Base-by-base conservation (phyloP, 2,113 vertebrate species). In the Silurus meridionalis region DNA sequence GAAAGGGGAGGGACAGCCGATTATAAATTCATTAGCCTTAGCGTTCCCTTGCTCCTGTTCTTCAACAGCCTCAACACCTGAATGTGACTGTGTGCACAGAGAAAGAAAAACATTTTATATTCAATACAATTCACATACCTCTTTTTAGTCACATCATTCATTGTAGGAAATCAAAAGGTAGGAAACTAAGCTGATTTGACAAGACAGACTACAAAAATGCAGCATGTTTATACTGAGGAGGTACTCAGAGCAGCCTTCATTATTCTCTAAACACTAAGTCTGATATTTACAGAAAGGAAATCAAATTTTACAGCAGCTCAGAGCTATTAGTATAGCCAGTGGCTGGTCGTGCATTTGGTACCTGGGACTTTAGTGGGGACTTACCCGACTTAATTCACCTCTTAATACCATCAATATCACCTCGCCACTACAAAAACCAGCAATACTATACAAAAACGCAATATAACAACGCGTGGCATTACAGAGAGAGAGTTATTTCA, bases 1-100 rank as follows among this genome's bases (percentile, higher is more conserved):
- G 69, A 86, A 86, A 88, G 82, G 58, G 86, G 78, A 57, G 82
- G 82, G 69, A 53, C 57, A 57, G 23, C 64, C 72, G 50, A 86
- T 90, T 89, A 88, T 86, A 88, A 86, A 89, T 89, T 84, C 25
- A 90, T 90, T 82, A 84, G 58, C 25, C n/a, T 53, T n/a, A 23
- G 53, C 81, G 83, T 86, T 25, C 86, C 77, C 60, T 71, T 48
- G 61, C 72, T 87, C 23, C 83, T 55, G 86, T 64, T 55, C 81
- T 61, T 64, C 78, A 82, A 78, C 77, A 60, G 28, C 53, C 77
- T 72, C 78, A 58, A 82, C 83, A 48, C 66, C 9, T 69, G 25
- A 80, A 57, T 37, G 67, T 82, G 57, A 17, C 13, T 21, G 7
- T 28, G 21, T 61, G 9, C 14, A 80, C 37, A 2, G 28, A 58